phyloP scores from a whole-genome alignment of 2,113 vertebrate species.

The Dasyurus viverrinus region DNA sequence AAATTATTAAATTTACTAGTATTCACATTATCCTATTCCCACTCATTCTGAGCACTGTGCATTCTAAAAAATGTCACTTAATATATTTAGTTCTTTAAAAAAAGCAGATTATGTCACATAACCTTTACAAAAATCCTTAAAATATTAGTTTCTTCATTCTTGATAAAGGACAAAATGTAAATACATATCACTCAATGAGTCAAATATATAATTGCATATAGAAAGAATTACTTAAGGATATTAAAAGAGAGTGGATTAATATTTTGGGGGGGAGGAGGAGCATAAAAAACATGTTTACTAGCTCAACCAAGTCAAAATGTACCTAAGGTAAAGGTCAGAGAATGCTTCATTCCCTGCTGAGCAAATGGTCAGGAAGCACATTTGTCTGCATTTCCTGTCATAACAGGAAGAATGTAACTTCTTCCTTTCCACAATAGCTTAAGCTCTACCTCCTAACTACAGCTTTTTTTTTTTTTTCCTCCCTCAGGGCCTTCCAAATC shows the following conservation, averaged over 20 bases:
- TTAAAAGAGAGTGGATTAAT: constrained; percentile 54
- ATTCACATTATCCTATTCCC: constrained; percentile 56
- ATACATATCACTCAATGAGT: background rate
- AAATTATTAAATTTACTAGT: constrained; percentile 53
- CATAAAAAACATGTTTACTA: constrained; percentile 87
- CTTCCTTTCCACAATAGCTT: constrained; percentile 99
- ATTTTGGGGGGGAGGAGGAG: constrained; percentile 59
- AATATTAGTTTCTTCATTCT: constrained; percentile 13
- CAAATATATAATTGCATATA: background rate
- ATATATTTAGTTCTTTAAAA: constrained; percentile 33
- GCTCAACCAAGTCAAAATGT: constrained; percentile 84
- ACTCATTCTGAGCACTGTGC: constrained; percentile 34
- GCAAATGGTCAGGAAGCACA: constrained; percentile 98
- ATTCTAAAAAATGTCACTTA: background rate
- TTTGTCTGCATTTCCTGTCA: constrained; percentile 99
- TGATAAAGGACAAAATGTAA: constrained; percentile 42
- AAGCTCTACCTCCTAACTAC: constrained; percentile 97
- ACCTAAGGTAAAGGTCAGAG: constrained; percentile 89
- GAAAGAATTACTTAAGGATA: constrained; percentile 24
- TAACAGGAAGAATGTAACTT: constrained; percentile 99
- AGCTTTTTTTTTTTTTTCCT: constrained; percentile 80
- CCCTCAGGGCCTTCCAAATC: constrained; percentile 90
- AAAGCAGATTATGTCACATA: background rate
- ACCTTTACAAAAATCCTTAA: background rate
- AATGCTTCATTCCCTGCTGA: constrained; percentile 90